Evolutionary conservation across 2,113 vertebrate species (phyloP), one percentile per base, ranked within the genome.

Genomic region (Corythoichthys haematopterus): DNA sequence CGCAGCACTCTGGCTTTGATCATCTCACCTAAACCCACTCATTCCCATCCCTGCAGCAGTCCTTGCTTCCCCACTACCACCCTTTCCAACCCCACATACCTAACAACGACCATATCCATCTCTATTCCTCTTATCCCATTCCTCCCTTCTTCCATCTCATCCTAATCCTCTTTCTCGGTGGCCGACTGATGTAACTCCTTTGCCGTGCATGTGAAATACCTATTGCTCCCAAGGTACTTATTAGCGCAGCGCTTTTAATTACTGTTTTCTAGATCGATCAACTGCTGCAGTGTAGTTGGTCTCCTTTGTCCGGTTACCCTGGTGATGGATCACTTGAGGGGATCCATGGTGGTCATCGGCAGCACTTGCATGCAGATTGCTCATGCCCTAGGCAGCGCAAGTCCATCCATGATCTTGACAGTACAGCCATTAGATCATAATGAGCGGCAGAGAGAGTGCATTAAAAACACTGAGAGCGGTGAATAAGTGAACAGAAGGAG

Each of bases 1-100:
- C 85, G 52, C 69, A 82, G 76, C 84, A 81, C 79, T 84, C 77
- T 66, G 83, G 85, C 84, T 90, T 88, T 88, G 87, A 90, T 87
- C 85, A 74, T 80, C 86, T 80, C 74, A 82, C 78, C 82, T 75
- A 66, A 62, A 65, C 73, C 78, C 69, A 48, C 85, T 81, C 77
- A 52, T 66, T 62, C 64, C 66, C 76, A 64, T 77, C 83, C 80
- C 76, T 70, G 59, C 81, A 85, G 87, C 78, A 55, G 69, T 77
- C 70, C 64, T 59, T 60, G 37, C 65, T 61, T 66, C 50, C 70
- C 53, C 37, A 62, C 37, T 38, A n/a, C 38, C 58, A 40, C 56
- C 65, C 66, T 37, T 50, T 57, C 66, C 51, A 52, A 76, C 75
- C 70, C 71, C 14, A 68, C 78, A 80, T 82, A 75, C 83, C 82